These are phyloP conservation scores for Drosophila watanabei DNA, from an alignment of 1,140 invertebrate species.

Conservation along the genomic window DNA sequence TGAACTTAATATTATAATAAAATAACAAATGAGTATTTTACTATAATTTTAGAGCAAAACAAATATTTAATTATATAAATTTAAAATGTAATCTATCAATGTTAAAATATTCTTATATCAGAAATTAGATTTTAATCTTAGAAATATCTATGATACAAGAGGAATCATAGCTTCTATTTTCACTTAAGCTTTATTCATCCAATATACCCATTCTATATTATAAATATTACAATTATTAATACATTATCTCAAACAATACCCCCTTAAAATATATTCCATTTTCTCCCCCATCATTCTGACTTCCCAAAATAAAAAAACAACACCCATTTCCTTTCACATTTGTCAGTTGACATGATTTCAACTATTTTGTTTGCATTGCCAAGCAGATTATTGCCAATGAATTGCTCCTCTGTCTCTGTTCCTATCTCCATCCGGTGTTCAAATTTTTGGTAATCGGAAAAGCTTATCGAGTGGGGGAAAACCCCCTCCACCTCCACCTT, in stretches of 20 bases:
- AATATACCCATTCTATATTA: too few relatives aligned
- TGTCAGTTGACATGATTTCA: conserved; percentile 23
- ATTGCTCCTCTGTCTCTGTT: conserved; percentile 28
- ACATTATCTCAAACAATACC: not conserved
- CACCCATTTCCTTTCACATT: conserved; percentile 1
- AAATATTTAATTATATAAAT: too few relatives aligned
- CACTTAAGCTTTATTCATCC: too few relatives aligned
- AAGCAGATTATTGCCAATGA: conserved; percentile 57
- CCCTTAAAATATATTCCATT: not conserved
- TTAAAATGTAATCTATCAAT: not conserved
- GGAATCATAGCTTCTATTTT: too few relatives aligned
- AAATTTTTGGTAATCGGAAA: conserved; percentile 38
- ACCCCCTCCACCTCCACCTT: not conserved
- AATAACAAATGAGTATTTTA: not conserved
- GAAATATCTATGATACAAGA: too few relatives aligned
- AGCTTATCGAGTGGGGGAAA: conserved; percentile 55
- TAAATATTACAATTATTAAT: not conserved
- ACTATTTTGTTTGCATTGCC: conserved; percentile 52
- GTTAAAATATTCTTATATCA: too few relatives aligned
- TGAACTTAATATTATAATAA: not conserved
- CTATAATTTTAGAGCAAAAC: not conserved
- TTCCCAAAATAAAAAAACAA: conserved; percentile 1
- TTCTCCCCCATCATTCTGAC: conserved; percentile 16
- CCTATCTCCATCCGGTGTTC: conserved; percentile 7
- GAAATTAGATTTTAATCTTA: too few relatives aligned